Conservation (phyloP, 1,140 invertebrate species). For the Leptinotarsa defecta region DNA sequence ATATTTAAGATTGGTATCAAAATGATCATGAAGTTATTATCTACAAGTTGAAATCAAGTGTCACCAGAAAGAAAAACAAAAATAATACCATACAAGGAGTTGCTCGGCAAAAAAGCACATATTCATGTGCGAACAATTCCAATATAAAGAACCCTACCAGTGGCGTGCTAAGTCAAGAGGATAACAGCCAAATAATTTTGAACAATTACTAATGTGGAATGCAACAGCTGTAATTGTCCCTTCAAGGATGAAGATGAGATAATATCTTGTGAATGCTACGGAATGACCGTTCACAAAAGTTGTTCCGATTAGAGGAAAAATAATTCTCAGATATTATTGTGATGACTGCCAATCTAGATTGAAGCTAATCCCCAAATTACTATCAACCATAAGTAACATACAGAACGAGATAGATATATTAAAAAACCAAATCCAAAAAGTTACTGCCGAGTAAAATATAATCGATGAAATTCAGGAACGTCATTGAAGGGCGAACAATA, state of each 20-base stretch:
- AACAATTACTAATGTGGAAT: too few species aligned
- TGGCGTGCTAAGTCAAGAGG: neutral
- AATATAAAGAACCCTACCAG: neutral
- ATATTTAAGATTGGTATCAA: slow-evolving; percentile 4
- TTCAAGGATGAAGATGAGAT: neutral
- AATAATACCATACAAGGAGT: neutral
- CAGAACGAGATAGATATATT: neutral
- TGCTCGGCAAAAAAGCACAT: neutral
- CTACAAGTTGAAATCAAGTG: too few species aligned
- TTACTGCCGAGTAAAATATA: neutral
- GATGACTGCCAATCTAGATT: slow-evolving; percentile 9
- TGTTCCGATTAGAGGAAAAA: neutral
- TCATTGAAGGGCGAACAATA: neutral
- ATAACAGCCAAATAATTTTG: too few species aligned
- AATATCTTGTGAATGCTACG: neutral
- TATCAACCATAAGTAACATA: neutral
- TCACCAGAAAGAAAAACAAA: neutral
- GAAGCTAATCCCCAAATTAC: neutral
- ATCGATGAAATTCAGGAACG: neutral
- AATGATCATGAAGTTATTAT: neutral
- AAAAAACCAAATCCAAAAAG: neutral
- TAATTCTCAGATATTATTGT: neutral
- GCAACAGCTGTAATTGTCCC: too few species aligned
- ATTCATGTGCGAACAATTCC: neutral
- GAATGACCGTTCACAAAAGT: neutral